Percentiles rank a stretch among this genome's conserved stretches.
Evolutionary conservation across 2,113 vertebrate genomes (phyloP).

Genomic region (Macquaria ambigua): DNA sequence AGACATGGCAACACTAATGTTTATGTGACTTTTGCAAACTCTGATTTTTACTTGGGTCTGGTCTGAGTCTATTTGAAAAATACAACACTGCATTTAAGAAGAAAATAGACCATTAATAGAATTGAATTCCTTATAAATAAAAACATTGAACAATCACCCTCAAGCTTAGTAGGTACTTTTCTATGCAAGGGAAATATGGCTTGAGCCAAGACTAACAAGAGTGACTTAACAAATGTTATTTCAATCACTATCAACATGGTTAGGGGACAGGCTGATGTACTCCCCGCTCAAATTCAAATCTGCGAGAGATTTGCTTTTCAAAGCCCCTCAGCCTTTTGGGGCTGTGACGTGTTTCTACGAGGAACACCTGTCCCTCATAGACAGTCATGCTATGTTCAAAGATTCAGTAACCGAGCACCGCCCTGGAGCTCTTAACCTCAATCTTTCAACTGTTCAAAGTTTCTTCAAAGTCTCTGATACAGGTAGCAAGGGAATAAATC

Average conservation of each 20-base stretch:
- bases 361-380: constrained; percentile 66
- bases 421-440: constrained; percentile 78
- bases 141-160: background rate
- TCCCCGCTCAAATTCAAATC: constrained; percentile 45
- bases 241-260: constrained; percentile 28
- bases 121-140: constrained; percentile 4
- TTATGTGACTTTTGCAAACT: background rate
- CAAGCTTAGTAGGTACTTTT: constrained; percentile 10
- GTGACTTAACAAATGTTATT: constrained; percentile 36
- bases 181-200: constrained; percentile 13
- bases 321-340: constrained; percentile 35
- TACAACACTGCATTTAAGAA: background rate
- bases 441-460: constrained; percentile 79
- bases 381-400: constrained; percentile 67
- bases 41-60: background rate
- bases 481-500: constrained; percentile 47
- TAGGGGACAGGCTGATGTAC: constrained; percentile 35
- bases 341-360: constrained; percentile 44
- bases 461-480: constrained; percentile 56
- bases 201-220: constrained; percentile 23
- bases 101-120: background rate
- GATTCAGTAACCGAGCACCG: constrained; percentile 54
- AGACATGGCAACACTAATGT: background rate
- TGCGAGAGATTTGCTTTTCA: constrained; percentile 59
- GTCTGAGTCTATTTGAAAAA: background rate